These are phyloP conservation scores for Ciconia maguari DNA, from an alignment of 2,113 vertebrate genomes.

Conservation along the genomic window DNA sequence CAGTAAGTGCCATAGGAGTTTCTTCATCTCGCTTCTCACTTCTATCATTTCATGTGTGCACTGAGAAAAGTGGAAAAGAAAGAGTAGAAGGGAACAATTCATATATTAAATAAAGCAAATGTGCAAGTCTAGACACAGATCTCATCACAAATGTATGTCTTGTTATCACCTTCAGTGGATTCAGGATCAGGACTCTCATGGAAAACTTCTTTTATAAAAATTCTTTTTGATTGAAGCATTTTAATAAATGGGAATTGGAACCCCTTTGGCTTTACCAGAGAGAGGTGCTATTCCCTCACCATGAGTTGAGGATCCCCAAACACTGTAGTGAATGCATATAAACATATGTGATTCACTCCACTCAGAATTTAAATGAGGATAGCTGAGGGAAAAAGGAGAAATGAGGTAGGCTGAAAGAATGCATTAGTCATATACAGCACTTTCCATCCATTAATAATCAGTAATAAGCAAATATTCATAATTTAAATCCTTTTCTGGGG, in stretches of 20 bases:
- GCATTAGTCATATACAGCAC: conserved; percentile 32
- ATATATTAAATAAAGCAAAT: background rate
- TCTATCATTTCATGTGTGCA: background rate
- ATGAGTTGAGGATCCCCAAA: background rate
- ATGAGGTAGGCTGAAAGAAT: conserved; percentile 10
- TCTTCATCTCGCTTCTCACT: background rate
- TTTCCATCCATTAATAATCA: conserved; percentile 54
- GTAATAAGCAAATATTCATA: conserved; percentile 44
- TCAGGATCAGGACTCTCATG: background rate
- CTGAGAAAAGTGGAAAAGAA: background rate
- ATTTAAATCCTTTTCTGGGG: conserved; percentile 1
- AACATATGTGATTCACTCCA: background rate
- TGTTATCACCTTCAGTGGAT: background rate
- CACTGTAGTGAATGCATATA: background rate
- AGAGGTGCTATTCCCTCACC: conserved; percentile 17
- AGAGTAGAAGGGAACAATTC: background rate
- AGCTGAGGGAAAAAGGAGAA: conserved; percentile 32
- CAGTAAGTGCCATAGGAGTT: background rate
- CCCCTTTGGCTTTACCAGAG: background rate
- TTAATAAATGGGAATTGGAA: background rate
- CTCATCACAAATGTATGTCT: background rate
- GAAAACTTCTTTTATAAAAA: background rate
- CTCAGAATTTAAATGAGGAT: conserved; percentile 13
- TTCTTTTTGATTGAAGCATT: background rate
- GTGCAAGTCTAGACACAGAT: background rate